Evolutionary conservation across 1,140 invertebrate genomes (phyloP), one percentile per base, ranked within the genome.

Genomic region (Halyomorpha halys): DNA sequence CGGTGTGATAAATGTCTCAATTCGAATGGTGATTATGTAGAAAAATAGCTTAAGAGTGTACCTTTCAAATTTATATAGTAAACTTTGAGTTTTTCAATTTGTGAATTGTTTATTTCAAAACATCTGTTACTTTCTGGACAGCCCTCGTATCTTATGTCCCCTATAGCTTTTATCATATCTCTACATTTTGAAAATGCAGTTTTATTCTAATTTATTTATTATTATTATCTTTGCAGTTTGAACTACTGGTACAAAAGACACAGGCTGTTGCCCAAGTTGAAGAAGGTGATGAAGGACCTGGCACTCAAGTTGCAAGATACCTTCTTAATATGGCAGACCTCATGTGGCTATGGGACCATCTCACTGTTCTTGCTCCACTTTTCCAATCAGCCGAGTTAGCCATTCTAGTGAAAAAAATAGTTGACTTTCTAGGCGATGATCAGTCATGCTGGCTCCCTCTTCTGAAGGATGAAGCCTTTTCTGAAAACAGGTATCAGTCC

Each of bases 231-330:
- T 39, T 60, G 15, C 15, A 45, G 60, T 62, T 47, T 62, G 56
- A 21, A 27, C 18, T 67, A 11, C 15, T 67, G 25, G 39, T 67
- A 16, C 66, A 67, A 39, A 67, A 67, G 59, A 60, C 64, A 15
- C 16, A 59, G 23, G 66, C 66, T 21, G 63, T 67, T 15, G 25
- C 66, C 34, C 62, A 64, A 30, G 56, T 67, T n/a, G 66, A 67
- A 49, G 66, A 64, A 45, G 66, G 66, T 47, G n/a, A n/a, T 16
- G 62, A 67, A 30, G 66, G 66, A 11, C 66, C 66, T 44, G 66
- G 66, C 1, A 61, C 63, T n/a, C 66, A 54, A 27, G 62, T 49
- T 18, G 66, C 66, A 1, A 27, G 66, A 8, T 63, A 63, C 21
- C 16, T 67, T 2, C 44, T 67, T 4, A 15, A 3, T 11, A 45